These are phyloP conservation scores for Coptodon rendalli DNA, from an alignment of 2,113 vertebrate genomes.

Conservation along the genomic window DNA sequence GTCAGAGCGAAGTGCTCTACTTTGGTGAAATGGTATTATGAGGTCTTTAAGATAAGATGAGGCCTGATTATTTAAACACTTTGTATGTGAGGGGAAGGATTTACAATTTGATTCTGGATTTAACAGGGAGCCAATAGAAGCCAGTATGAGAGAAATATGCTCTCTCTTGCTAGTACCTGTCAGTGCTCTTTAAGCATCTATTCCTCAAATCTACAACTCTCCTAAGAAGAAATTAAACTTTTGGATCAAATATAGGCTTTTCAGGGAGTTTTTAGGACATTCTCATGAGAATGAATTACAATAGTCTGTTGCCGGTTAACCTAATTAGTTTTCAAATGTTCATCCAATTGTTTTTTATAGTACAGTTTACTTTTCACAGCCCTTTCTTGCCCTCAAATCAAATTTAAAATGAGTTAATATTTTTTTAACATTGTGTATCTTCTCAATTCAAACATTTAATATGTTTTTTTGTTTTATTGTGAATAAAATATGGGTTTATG, in stretches of 20 bases:
- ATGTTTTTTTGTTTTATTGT: background rate
- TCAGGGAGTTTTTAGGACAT: background rate
- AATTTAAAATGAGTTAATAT: background rate
- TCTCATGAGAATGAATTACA: background rate
- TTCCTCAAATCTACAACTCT: background rate
- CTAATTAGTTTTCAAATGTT: background rate
- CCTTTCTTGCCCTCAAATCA: background rate
- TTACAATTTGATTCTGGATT: background rate
- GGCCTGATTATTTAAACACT: background rate
- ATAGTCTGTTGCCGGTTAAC: background rate
- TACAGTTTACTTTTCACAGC: background rate
- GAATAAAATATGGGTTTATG: background rate
- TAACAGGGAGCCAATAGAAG: background rate
- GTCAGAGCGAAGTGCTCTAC: background rate
- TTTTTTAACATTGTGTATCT: background rate
- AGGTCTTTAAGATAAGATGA: background rate
- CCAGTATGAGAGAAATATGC: background rate
- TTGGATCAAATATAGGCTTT: background rate
- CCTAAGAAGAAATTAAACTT: background rate
- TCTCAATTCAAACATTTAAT: background rate
- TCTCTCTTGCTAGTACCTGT: background rate
- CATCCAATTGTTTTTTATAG: background rate
- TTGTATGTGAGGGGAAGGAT: background rate
- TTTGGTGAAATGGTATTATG: background rate
- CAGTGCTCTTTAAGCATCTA: background rate